Evolutionary conservation across 2,888 invertebrate genomes (phyloP).

Genomic region (Lissocephala sabroskyi): DNA sequence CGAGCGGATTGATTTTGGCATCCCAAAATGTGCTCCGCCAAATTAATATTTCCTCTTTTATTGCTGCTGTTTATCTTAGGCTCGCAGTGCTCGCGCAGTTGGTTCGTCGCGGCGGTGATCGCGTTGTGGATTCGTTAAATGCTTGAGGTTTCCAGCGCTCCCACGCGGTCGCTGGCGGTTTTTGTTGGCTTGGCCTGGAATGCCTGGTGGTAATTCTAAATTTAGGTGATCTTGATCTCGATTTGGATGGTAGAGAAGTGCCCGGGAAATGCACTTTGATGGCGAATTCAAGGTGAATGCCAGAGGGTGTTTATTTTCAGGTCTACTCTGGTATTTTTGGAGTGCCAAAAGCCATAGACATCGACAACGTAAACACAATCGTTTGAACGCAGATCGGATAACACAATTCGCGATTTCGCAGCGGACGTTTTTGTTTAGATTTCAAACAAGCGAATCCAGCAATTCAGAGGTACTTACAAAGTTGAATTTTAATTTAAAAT

Average conservation of each 20-base stretch:
- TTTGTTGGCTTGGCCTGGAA: not conserved
- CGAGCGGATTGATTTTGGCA: slow-evolving; percentile 36
- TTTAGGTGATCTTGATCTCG: slow-evolving; percentile 44
- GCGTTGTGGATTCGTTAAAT: not conserved
- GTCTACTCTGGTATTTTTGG: slow-evolving; percentile 6
- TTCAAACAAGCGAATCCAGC: no score
- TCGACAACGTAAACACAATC: no score
- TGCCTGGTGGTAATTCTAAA: slow-evolving; percentile 21
- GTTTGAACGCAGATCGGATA: no score
- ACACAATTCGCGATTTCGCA: no score
- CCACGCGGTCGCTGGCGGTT: no score
- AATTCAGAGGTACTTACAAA: no score
- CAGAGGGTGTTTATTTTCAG: not conserved
- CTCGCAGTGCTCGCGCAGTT: not conserved
- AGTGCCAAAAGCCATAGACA: not conserved
- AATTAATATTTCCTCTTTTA: slow-evolving; percentile 47
- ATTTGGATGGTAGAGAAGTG: no score
- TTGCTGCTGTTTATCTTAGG: slow-evolving; percentile 52
- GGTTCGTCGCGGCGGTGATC: not conserved
- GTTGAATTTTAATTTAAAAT: no score
- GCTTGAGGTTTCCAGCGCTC: no score
- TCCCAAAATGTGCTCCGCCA: slow-evolving; percentile 45
- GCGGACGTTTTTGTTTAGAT: no score
- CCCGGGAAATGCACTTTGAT: no score
- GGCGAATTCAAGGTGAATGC: slow-evolving; percentile 29